phyloP scores from a whole-genome alignment of 2,888 invertebrate genomes.

The Eilema depressum region DNA sequence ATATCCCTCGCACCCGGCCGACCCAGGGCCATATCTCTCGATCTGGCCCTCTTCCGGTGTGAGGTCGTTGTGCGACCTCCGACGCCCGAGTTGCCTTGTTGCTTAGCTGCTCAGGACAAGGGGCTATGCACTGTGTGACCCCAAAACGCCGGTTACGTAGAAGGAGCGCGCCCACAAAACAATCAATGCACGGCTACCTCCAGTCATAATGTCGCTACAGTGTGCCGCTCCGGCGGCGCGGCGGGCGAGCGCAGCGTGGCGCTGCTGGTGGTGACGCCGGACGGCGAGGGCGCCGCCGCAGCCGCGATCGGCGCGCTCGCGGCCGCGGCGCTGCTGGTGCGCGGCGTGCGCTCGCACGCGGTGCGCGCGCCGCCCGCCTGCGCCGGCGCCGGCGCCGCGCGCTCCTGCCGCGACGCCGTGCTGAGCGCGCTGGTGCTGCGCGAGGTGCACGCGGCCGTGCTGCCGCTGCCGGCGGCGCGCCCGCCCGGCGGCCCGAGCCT shows the following conservation, averaged over 20 bases:
- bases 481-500: slow-evolving; percentile 59
- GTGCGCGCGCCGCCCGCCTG: slow-evolving; percentile 34
- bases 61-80: no score
- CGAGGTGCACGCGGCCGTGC: slow-evolving; percentile 54
- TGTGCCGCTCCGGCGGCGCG: slow-evolving; percentile 10
- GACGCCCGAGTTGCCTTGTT: no score
- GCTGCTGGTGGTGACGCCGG: slow-evolving; percentile 29
- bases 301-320: slow-evolving; percentile 50
- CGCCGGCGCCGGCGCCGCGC: slow-evolving; percentile 46
- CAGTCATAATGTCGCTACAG: slow-evolving; percentile 4
- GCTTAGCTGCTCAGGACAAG: no score
- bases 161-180: no score
- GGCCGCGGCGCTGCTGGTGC: slow-evolving; percentile 48
- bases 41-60: no score
- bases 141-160: no score
- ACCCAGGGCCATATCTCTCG: no score
- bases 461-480: slow-evolving; percentile 55
- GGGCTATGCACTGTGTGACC: no score
- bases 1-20: no score
- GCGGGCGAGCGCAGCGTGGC: slow-evolving; percentile 15
- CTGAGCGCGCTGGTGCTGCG: slow-evolving; percentile 36
- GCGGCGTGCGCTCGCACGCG: slow-evolving; percentile 50
- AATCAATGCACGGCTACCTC: no score
- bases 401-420: slow-evolving; percentile 41
- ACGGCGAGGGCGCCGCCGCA: slow-evolving; percentile 33